These are phyloP conservation scores for Coecobrya sp. DNA, from an alignment of 2,888 invertebrate species.

Conservation along the genomic window DNA sequence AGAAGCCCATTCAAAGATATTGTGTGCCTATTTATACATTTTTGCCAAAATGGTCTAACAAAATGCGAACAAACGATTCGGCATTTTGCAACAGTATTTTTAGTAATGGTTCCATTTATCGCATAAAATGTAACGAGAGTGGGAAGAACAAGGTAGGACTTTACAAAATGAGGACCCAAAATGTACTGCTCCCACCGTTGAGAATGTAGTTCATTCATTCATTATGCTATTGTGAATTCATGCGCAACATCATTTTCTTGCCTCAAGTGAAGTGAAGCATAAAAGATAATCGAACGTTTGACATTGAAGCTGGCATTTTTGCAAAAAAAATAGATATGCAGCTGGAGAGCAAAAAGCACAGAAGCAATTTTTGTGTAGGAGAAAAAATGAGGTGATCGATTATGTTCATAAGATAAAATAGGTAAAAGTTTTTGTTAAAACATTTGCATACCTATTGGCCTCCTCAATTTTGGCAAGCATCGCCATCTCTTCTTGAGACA, in stretches of 20 bases:
- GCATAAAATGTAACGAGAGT: background rate
- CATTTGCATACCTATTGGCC: conserved; percentile 91
- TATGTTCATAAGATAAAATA: background rate
- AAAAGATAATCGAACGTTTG: background rate
- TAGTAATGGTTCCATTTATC: background rate
- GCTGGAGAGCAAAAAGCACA: conserved; percentile 28
- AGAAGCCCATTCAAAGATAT: background rate
- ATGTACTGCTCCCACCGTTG: background rate
- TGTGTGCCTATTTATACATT: background rate
- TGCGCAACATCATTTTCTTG: background rate
- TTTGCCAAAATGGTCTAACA: background rate
- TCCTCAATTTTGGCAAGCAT: conserved; percentile 98
- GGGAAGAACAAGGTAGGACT: conserved; percentile 15
- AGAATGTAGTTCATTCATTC: background rate
- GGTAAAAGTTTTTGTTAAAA: background rate
- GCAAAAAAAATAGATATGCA: background rate
- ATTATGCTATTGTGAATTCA: conserved; percentile 9
- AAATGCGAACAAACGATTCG: background rate
- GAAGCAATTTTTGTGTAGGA: conserved; percentile 40
- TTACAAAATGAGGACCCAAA: background rate
- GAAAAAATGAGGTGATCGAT: background rate
- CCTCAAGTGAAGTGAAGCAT: conserved; percentile 1
- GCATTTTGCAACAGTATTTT: background rate
- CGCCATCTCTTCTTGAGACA: conserved; percentile 92
- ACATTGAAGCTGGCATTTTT: conserved; percentile 15